A percentile compares a stretch with the other conserved stretches of the same genome.
Evolutionary conservation across 2,888 invertebrate genomes (phyloP).

Genomic region (Microchrysa polita): DNA sequence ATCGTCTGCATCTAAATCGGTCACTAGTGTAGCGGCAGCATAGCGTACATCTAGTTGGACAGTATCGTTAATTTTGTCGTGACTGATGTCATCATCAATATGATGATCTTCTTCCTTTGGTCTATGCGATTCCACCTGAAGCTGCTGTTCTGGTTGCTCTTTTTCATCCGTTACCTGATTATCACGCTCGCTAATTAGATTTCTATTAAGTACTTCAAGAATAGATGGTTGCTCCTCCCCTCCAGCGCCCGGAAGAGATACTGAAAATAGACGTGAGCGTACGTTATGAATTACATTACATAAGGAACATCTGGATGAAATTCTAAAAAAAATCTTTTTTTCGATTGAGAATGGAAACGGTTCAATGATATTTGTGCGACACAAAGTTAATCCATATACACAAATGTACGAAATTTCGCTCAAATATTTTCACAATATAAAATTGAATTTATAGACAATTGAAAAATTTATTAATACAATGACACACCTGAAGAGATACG

Average conservation of each 20-base stretch:
- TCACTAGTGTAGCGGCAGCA: slow-evolving; percentile 22
- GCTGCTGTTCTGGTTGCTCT: slow-evolving; percentile 47
- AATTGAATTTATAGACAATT: slow-evolving; percentile 12
- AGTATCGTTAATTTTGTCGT: slow-evolving; percentile 46
- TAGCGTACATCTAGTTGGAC: slow-evolving; percentile 20
- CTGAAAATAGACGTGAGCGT: slow-evolving; percentile 53
- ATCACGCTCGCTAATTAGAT: slow-evolving; percentile 54
- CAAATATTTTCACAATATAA: slow-evolving; percentile 19
- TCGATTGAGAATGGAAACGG: slow-evolving; percentile 22
- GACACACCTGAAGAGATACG: slow-evolving; percentile 28
- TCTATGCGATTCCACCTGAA: slow-evolving; percentile 25
- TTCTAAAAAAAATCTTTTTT: slow-evolving; percentile 18
- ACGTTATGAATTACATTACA: slow-evolving; percentile 14
- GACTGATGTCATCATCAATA: slow-evolving; percentile 49
- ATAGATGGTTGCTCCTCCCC: slow-evolving; percentile 60
- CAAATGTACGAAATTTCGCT: not conserved
- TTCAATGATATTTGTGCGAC: not conserved
- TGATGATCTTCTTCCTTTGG: slow-evolving; percentile 45
- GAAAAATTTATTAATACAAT: slow-evolving; percentile 1
- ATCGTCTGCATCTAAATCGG: slow-evolving; percentile 40
- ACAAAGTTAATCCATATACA: not conserved
- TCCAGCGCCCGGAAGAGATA: slow-evolving; percentile 64
- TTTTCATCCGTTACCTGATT: slow-evolving; percentile 50
- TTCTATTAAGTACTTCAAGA: slow-evolving; percentile 60
- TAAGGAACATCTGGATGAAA: slow-evolving; percentile 26